Conservation (phyloP, 1,140 invertebrate species). For the Heliconius melpomene region DNA sequence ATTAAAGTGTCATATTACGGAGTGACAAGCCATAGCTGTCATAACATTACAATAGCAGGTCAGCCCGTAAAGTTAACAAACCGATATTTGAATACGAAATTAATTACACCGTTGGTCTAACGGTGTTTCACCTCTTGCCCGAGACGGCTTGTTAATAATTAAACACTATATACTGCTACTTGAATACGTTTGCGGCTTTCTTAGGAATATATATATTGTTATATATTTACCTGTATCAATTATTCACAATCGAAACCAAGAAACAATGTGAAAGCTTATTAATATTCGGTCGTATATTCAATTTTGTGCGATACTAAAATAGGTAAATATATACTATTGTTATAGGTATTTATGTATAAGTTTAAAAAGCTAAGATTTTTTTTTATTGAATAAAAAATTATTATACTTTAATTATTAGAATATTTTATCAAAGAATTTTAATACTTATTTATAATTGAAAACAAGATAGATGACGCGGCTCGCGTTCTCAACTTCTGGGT, state of each 20-base stretch:
- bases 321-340: no score
- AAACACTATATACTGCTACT: not conserved
- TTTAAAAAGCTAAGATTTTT: no score
- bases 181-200: not conserved
- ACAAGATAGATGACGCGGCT: not conserved
- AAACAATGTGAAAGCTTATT: not conserved
- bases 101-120: conserved; percentile 28
- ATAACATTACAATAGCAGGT: conserved; percentile 31
- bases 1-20: not conserved
- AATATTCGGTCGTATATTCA: not conserved
- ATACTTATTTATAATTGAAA: not conserved
- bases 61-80: conserved; percentile 25
- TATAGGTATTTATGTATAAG: no score
- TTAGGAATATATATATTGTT: not conserved
- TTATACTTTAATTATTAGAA: not conserved
- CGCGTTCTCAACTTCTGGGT: not conserved
- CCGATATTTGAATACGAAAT: conserved; percentile 38
- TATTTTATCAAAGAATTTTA: not conserved
- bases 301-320: not conserved
- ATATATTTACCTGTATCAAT: not conserved
- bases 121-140: conserved; percentile 3
- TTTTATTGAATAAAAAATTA: no score
- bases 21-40: conserved; percentile 20
- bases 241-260: not conserved
- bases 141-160: conserved; percentile 17